Evolutionary conservation across 2,113 vertebrate species (phyloP), one percentile per base, ranked within the genome.

Genomic region (Gallinago undulata): DNA sequence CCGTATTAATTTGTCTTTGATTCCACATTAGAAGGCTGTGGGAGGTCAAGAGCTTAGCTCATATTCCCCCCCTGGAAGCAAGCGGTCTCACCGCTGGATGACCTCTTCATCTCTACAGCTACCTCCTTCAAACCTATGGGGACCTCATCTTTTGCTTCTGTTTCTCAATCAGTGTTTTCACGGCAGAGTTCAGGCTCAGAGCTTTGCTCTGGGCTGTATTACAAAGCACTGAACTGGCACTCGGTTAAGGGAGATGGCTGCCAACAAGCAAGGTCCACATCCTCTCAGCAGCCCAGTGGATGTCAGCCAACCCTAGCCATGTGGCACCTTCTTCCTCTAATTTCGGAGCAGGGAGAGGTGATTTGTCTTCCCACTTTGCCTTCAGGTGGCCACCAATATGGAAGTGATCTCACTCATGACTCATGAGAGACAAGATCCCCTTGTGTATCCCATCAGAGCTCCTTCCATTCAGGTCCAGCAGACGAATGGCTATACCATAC

Each of bases 141-240:
- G 90, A 86, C 79, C 15, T 92, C 69, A 74, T 85, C 43, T 62
- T 89, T 74, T 89, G 70, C 85, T 96, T 96, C 93, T 95, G 84
- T 96, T 97, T 94, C 92, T 94, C 85, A 76, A 22, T 62, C 66
- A 28, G 47, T 30, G 43, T 77, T 95, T 94, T 84, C 73, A 55
- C 45, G 87, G 39, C 62, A 79, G 70, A 79, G 30, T 12, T 88
- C n/a, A 51, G 45, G 13, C 75, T 84, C 0, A 0, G 55, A 74
- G 82, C 59, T 89, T 66, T 74, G 63, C 37, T 74, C 33, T 73
- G 80, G 66, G 62, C 73, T 93, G 66, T 14, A 11, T n/a, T 43
- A 75, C 62, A 79, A 62, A 93, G 62, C 63, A 78, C 37, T 55
- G 77, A 63, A 25, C 45, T 94, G 70, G 50, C 84, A 39, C 53